Base-by-base conservation (phyloP, 2,113 vertebrate species). In the Notarius quadriscutis region DNA sequence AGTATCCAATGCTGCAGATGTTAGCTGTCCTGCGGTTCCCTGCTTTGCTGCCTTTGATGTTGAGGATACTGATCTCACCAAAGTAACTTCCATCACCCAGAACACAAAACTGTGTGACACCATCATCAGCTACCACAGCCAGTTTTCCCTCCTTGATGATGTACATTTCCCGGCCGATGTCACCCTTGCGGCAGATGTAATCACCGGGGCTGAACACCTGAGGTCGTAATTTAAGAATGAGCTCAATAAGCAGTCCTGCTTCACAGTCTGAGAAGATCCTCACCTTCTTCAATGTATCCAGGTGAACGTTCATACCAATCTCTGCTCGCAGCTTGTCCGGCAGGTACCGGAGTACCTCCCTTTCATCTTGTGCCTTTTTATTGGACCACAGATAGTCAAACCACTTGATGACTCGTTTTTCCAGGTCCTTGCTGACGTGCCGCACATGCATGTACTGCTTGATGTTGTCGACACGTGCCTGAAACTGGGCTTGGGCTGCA, bases 331-430 rank as follows among this genome's bases (percentile, higher is more conserved):
- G 92, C 91, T 99, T 99, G 92, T 99, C 97, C 27, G 98, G 98
- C 82, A 99, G 95, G 89, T 98, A 99, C 83, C 96, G 95, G 84
- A 99, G 94, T 60, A 99, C 98, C 90, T 99, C 96, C 83, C 94
- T 96, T 91, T 99, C 98, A 69, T 99, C 95, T 41, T 98, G 97
- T 1, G 98, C 97, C 86, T 97, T 99, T 81, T 99, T 97, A 63
- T 98, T 99, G 90, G 97, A 97, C 98, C 98, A 99, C 90, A 99
- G 88, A 84, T 99, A 99, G 91, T 99, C 98, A 60, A 99, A 99
- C 97, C 97, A 99, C 88, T 96, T 99, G 91, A 99, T 98, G 83
- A 99, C 97, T 78, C 98, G 96, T 89, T 96, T 91, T 92, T 99
- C 98, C 87, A 99, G 96, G 41, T 99, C 98, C 92, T 97, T 97